Evolutionary conservation across 2,888 invertebrate genomes (phyloP).

Genomic region (Polydrusus tereticollis): DNA sequence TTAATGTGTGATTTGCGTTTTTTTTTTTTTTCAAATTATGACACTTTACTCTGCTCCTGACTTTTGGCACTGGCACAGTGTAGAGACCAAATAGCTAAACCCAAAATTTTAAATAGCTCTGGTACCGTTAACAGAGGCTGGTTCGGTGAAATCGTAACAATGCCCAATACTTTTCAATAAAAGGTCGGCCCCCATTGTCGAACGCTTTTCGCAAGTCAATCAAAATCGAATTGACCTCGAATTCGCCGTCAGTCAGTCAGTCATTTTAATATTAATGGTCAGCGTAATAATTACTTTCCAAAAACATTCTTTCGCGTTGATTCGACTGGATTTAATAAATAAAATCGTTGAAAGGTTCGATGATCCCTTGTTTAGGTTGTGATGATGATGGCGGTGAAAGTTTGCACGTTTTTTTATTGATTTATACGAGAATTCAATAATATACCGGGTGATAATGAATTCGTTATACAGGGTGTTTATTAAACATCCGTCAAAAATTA

Average conservation of each 20-base stretch:
- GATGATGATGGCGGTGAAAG: conserved; percentile 4
- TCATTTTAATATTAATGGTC: conserved; percentile 29
- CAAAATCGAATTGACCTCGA: conserved; percentile 34
- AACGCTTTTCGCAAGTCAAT: conserved; percentile 41
- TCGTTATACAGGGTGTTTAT: too few relatives aligned
- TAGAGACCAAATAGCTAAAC: background rate
- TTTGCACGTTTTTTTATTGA: background rate
- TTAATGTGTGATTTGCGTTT: too few relatives aligned
- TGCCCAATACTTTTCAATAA: conserved; percentile 11
- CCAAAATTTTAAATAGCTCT: background rate
- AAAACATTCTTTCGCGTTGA: conserved; percentile 37
- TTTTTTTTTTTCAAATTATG: too few relatives aligned
- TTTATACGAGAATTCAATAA: too few relatives aligned
- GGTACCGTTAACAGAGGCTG: background rate
- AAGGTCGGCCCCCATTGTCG: conserved; percentile 13
- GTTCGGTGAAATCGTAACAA: conserved; percentile 38
- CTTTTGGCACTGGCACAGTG: too few relatives aligned
- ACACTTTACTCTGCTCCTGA: too few relatives aligned
- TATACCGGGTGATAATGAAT: too few relatives aligned
- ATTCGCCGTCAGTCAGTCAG: conserved; percentile 10
- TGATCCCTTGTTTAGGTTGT: conserved; percentile 15
- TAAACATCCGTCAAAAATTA: too few relatives aligned
- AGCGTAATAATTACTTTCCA: conserved; percentile 41
- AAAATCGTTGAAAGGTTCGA: conserved; percentile 34
- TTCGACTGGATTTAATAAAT: conserved; percentile 28